Percentiles rank a stretch among this genome's conserved stretches.
Conservation (phyloP, 2,888 invertebrate species). For the Meta bourneti region DNA sequence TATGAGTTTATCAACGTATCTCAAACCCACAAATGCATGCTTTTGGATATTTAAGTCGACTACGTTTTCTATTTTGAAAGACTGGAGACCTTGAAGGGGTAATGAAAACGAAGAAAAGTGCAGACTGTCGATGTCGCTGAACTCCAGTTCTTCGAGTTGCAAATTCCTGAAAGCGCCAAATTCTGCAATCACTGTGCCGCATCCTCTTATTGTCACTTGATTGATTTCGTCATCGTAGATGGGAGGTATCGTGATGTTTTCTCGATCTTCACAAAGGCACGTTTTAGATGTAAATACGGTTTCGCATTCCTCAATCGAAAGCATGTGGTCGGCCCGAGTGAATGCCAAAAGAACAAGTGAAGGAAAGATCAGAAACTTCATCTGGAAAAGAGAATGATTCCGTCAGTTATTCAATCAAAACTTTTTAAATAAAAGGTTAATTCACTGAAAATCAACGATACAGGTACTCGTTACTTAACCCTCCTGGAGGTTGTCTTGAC, state of each 20-base stretch:
- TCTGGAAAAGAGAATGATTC: constrained; percentile 4
- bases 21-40: constrained; percentile 19
- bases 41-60: constrained; percentile 9
- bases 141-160: constrained; percentile 17
- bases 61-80: constrained; percentile 12
- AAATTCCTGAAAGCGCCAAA: constrained; percentile 19
- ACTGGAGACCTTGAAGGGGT: background rate
- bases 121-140: constrained; percentile 25
- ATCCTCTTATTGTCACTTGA: constrained; percentile 30
- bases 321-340: background rate
- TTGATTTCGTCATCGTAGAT: background rate
- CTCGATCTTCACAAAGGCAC: constrained; percentile 19
- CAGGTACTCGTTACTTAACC: too few relatives aligned
- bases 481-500: too few relatives aligned
- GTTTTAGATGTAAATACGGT: background rate
- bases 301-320: background rate
- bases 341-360: background rate
- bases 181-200: constrained; percentile 1
- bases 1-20: constrained; percentile 10
- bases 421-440: too few relatives aligned
- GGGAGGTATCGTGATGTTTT: constrained; percentile 17
- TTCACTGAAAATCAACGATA: too few relatives aligned
- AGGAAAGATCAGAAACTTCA: background rate
- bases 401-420: too few relatives aligned
- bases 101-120: constrained; percentile 11